Base-by-base conservation (phyloP, 2,888 invertebrate species). In the Erpobdella octoculata region DNA sequence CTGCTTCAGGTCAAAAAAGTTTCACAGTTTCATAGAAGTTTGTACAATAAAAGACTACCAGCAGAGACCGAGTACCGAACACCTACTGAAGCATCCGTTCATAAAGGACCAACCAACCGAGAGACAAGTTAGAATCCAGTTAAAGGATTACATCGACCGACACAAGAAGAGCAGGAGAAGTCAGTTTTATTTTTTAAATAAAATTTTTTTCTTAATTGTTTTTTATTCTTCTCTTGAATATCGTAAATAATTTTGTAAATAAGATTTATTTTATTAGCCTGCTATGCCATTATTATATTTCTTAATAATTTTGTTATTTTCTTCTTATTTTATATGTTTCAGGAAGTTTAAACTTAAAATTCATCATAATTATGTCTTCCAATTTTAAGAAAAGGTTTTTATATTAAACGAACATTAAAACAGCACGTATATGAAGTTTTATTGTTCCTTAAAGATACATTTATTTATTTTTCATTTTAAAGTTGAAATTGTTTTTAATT, bases 71-170 rank as follows among this genome's bases (percentile, higher is more conserved):
- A 96, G 93, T 85, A 98, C 98, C 78, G 98, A 98, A 85, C 92
- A 95, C 84, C 88, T 99, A 76, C 86, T 99, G 77, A 94, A 93
- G 84, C 96, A 98, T 86, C 89, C 94, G 73, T 99, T 96, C 85
- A 96, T 99, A 81, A 89, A 92, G 85, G 97, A 98, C 86, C 96
- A 97, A 85, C 96, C 97, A 28, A 95, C 94, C 68, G 98, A 99
- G 85, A 87, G 96, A 79, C 94, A 97, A 87, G 95, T 97, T 78
- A 88, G 96, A 81, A 96, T 95, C 85, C 95, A 97, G 84, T 88
- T 99, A 76, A 97, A 97, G 85, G 98, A 99, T 86, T 97, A 98
- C 85, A 96, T 99, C 84, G 98, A 99, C 85, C 87, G 93, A 77
- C 81, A 82, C 75, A 81, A 79, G 78, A 81, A 81, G 73, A 75